Conservation (phyloP, 2,113 vertebrate species). For the Sylvietta virens region DNA sequence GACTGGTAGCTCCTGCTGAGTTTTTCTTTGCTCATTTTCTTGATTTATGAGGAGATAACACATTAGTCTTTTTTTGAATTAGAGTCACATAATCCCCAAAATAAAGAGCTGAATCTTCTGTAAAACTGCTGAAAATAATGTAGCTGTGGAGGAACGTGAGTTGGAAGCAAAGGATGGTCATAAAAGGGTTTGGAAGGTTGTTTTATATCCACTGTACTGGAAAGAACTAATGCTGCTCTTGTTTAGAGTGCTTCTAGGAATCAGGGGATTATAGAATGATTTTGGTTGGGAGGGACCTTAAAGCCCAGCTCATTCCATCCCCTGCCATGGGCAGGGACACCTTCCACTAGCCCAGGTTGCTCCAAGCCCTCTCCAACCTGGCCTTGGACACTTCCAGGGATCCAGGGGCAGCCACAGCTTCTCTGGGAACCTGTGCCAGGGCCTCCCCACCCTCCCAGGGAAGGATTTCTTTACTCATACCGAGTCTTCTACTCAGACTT, state of each 20-base stretch:
- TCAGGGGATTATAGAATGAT: not conserved
- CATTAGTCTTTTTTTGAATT: not conserved
- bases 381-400: not conserved
- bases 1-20: not conserved
- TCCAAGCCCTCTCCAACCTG: accelerated
- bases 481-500: not conserved
- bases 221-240: not conserved
- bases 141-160: not conserved
- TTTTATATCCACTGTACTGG: not conserved
- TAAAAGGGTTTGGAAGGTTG: not conserved
- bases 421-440: not conserved
- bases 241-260: not conserved
- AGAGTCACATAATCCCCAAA: not conserved
- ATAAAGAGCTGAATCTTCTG: not conserved
- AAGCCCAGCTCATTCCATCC: not conserved
- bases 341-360: accelerated
- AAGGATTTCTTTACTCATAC: not conserved
- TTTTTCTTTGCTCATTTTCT: not conserved
- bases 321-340: not conserved
- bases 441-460: accelerated
- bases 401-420: not conserved
- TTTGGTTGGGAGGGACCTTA: not conserved
- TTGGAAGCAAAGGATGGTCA: not conserved
- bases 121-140: not conserved
- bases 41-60: not conserved